Evolutionary conservation across 2,797 vertebrate genomes (phyloP), one percentile per base, ranked within the genome.

Genomic region (Petrocephalus sullivani): DNA sequence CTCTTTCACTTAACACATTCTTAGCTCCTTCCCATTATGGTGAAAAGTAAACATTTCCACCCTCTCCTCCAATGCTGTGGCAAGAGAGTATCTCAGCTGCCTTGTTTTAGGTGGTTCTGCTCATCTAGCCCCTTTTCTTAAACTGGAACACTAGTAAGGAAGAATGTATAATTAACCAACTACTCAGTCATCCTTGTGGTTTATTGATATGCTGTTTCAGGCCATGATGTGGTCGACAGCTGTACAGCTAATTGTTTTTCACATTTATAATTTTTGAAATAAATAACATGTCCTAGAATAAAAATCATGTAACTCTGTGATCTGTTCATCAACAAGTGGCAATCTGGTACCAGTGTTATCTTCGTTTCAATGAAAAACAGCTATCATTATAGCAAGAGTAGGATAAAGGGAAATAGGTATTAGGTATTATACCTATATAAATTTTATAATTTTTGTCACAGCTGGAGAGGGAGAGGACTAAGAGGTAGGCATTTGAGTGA

Each of bases 1-100:
- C 90, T 88, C 16, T 87, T 93, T 89, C 83, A 87, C 93, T 94
- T 94, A 93, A 92, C 91, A 92, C 89, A 88, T 88, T 92, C 90
- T 91, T 89, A 90, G 82, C 54, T 92, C 90, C 85, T 88, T 92
- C 90, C 90, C 87, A 91, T 90, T 90, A 92, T 91, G 89, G 88
- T 89, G 93, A 91, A 92, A 90, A 91, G 86, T 93, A 87, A 92
- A 90, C 91, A 88, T 88, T 89, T 86, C 46, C 60, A 92, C 85
- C 87, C 90, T 92, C 9, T 67, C 91, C 33, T 87, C 14, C n/a
- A 49, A 54, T 90, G 92, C 91, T 90, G 82, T 0, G 61, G 75
- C 10, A 81, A 92, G 92, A 90, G 57, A 8, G 41, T 51, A 84
- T 78, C 88, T 88, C 21, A 89, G 0, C 61, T 91, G 88, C 57